phyloP scores from a whole-genome alignment of 2,797 vertebrate genomes.

The Rhinoraja longicauda region DNA sequence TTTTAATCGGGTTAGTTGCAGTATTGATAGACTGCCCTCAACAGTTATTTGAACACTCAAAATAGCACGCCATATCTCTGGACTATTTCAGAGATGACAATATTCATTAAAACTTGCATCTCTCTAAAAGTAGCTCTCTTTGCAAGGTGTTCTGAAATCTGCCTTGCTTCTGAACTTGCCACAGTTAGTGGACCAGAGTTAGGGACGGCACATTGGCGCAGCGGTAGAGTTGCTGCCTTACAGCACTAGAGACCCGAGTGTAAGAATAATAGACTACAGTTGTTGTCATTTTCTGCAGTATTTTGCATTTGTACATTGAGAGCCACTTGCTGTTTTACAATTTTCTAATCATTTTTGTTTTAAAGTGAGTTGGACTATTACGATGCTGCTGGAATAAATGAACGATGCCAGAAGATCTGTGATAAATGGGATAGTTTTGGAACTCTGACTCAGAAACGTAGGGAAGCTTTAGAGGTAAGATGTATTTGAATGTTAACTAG shows the following conservation, averaged over 20 bases:
- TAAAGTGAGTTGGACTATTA: conserved; percentile 89
- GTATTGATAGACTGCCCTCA: neutral
- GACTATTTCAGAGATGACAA: neutral
- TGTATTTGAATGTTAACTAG: neutral
- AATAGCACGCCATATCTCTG: neutral
- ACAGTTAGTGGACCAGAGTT: neutral
- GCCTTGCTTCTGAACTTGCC: neutral
- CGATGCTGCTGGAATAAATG: conserved; percentile 83
- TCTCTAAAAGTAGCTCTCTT: neutral
- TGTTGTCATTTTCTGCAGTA: neutral
- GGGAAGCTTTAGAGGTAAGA: conserved; percentile 84
- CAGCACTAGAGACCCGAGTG: too few species aligned
- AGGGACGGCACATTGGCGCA: too few species aligned
- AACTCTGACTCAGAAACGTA: conserved; percentile 91
- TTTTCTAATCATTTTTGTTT: conserved; percentile 35
- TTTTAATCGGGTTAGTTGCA: neutral
- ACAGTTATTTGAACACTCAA: neutral
- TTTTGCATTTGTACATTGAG: neutral
- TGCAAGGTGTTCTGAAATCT: neutral
- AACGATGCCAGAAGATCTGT: conserved; percentile 92
- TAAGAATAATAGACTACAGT: too few species aligned
- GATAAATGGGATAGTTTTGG: conserved; percentile 95
- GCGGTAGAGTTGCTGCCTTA: too few species aligned
- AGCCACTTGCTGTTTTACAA: neutral
- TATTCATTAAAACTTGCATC: neutral